These are phyloP conservation scores for Drosophila pseudotalamancana DNA, from an alignment of 2,888 invertebrate species.

Conservation along the genomic window DNA sequence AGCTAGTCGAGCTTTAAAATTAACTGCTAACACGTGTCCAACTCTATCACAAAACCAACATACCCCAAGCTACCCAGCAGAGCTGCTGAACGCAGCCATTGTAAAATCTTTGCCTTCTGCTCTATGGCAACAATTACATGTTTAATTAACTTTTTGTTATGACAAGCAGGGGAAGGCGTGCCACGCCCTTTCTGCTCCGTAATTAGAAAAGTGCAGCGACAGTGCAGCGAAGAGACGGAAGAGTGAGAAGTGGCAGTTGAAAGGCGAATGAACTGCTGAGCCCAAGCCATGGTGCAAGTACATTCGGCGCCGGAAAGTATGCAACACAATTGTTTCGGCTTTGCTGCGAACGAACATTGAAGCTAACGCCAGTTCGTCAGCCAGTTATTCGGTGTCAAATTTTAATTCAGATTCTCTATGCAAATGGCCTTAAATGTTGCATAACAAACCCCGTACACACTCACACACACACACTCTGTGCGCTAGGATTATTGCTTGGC, in stretches of 20 bases:
- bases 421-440: slow-evolving; percentile 71
- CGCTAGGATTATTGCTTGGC: slow-evolving; percentile 46
- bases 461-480: slow-evolving; percentile 3
- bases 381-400: slow-evolving; percentile 53
- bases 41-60: slow-evolving; percentile 1
- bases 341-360: slow-evolving; percentile 14
- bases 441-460: slow-evolving; percentile 48
- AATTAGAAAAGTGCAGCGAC: slow-evolving; percentile 31
- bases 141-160: slow-evolving; percentile 77
- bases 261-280: slow-evolving; percentile 29
- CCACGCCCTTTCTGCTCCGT: slow-evolving; percentile 7
- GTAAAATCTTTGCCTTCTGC: slow-evolving; percentile 47
- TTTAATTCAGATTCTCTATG: slow-evolving; percentile 71
- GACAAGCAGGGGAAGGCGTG: slow-evolving; percentile 38
- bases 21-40: not conserved
- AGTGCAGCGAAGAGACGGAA: not conserved
- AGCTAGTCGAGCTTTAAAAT: not conserved
- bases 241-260: not conserved
- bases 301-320: slow-evolving; percentile 20
- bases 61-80: slow-evolving; percentile 6
- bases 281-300: not conserved
- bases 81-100: slow-evolving; percentile 20
- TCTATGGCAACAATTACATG: slow-evolving; percentile 70
- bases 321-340: slow-evolving; percentile 21
- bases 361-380: slow-evolving; percentile 9